Base-by-base conservation (phyloP, 1,140 invertebrate genomes). In the Ceratina australensis region DNA sequence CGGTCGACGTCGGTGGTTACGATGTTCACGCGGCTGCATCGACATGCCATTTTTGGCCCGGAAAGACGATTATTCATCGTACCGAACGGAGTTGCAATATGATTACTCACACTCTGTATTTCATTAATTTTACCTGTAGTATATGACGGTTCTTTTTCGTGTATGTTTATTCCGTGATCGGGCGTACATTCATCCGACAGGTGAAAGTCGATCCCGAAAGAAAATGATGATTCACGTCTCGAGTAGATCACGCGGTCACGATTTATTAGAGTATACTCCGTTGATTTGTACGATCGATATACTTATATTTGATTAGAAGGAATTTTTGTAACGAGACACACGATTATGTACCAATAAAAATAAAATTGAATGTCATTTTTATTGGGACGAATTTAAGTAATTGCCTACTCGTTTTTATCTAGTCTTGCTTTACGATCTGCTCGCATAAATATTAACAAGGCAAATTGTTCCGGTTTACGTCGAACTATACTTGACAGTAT, bases 11-110 rank as follows among this genome's bases (percentile, higher is more conserved):
- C 59, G 73, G 59, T 69, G 49, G 18, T 20, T 22, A 47, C 20
- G 15, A 16, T 33, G 13, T 56, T 22, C 28, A 52, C 8, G 33
- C 60, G 12, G 12, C n/a, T 22, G 2, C 26, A 16, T 52, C 20
- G 15, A 2, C 18, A 8, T 13, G 66, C 81, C 78, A 80, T 83
- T 66, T 84, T 84, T 84, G 72, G 78, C 52, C 77, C 52, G 82
- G 66, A 80, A 80, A 47, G 63, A 47, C 50, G 56, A 83, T 66
- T 66, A 42, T 49, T 26, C 47, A n/a, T 60, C 33, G 22, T 28
- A 56, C 16, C 28, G 28, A 33, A 13, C 20, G 59, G 42, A 72
- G 24, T 60, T 82, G 71, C 65, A 74, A 13, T 12, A 12, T 13
- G 74, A 79, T 79, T 79, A 79, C 10, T 84, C 63, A 80, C 42